Evolutionary conservation across 2,113 vertebrate species (phyloP).

Genomic region (Lathamus discolor): DNA sequence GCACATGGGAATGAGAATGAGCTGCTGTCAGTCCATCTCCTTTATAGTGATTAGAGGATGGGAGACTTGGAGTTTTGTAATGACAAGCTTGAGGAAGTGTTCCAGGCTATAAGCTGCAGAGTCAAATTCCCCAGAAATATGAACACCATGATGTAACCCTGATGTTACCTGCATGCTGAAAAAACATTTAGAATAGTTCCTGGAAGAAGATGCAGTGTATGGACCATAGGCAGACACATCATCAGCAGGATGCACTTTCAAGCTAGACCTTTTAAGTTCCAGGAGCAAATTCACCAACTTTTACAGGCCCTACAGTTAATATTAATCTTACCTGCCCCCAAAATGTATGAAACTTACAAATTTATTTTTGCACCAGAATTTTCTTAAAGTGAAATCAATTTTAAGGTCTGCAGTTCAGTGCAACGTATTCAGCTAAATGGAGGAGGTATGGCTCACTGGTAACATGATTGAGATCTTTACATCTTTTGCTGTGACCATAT

Average conservation of each 20-base stretch:
- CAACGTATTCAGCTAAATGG: not conserved
- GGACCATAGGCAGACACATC: not conserved
- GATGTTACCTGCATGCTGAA: not conserved
- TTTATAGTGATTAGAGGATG: not conserved
- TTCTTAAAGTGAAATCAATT: not conserved
- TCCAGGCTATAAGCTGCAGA: not conserved
- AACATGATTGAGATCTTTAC: not conserved
- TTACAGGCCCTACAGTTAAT: not conserved
- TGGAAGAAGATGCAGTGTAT: not conserved
- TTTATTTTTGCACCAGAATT: not conserved
- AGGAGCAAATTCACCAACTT: not conserved
- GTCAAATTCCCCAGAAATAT: not conserved
- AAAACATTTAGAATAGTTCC: not conserved
- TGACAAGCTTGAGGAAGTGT: not conserved
- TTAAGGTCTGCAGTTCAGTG: not conserved
- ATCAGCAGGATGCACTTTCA: not conserved
- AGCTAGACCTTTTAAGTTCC: not conserved
- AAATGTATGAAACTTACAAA: not conserved
- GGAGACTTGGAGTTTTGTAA: not conserved
- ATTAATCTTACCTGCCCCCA: not conserved
- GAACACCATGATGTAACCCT: not conserved
- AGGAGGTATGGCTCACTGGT: not conserved
- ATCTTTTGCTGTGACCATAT: not conserved
- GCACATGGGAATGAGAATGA: not conserved
- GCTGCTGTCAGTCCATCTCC: not conserved